Base-by-base conservation (phyloP, 2,888 invertebrate species). In the Lordiphosa andalusiaca region DNA sequence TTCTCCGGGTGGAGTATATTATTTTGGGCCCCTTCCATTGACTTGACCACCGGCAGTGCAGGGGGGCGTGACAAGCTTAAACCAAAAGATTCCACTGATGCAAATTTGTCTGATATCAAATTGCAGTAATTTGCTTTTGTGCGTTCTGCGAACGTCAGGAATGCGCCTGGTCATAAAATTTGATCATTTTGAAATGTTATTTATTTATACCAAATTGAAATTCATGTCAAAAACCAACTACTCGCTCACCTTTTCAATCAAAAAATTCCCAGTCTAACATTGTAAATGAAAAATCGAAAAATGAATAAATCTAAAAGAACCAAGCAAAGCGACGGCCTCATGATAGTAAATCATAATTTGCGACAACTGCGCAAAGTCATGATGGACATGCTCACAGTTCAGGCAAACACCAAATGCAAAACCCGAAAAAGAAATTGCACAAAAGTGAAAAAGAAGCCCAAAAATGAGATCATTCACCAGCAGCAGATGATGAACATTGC, bases 51-150 rank as follows among this genome's bases (percentile, higher is more conserved):
- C 72, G 35, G 51, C 55, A 36, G 54, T 21, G 46, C 16, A 47
- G 58, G 55, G 53, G 68, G 82, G 82, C 77, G 82, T 77, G 60
- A 33, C 66, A 44, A 49, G 40, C 53, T 74, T 65, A 74, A 65
- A 64, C 65, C 66, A 4, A 33, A n/a, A 41, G 40, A 19, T 53
- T 58, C 48, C 44, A 52, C 55, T 52, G 76, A 80, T 78, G 78
- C 80, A 80, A 80, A 78, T 74, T 78, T 74, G 57, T 60, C 72
- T 72, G 76, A 76, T 69, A 52, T 59, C 42, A 82, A 84, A 82
- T 84, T 81, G 77, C 67, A 63, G 70, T 78, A 37, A 76, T 82
- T 84, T 74, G 16, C 2, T 36, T 25, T 42, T 30, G 25, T 39
- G 16, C 9, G 7, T 37, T 13, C 23, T 19, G 16, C 12, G 46